Percentiles rank a stretch among this genome's conserved stretches.
Evolutionary conservation across 53 echinoderm and acorn worm species (phyloP).

Genomic region (Echinarachnius parma): DNA sequence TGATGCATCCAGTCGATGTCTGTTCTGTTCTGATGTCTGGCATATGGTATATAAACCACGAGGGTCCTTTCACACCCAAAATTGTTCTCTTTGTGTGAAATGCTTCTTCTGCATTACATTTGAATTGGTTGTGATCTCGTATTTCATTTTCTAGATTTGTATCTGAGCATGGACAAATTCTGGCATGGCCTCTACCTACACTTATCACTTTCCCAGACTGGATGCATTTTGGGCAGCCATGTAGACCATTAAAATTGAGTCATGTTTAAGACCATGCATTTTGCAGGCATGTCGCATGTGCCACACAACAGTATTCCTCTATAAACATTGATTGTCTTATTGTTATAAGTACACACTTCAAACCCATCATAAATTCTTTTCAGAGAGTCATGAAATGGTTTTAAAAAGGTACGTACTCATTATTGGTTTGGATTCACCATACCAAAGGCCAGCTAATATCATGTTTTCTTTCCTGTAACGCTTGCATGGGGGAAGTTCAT

Average conservation of each 20-base stretch:
- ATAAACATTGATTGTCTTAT: background rate
- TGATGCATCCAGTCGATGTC: conserved; percentile 65
- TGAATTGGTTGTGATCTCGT: background rate
- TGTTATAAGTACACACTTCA: conserved; percentile 13
- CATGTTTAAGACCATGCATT: conserved; percentile 44
- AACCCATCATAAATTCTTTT: background rate
- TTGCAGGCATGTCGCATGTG: conserved; percentile 63
- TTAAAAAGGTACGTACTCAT: background rate
- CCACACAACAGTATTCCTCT: conserved; percentile 45
- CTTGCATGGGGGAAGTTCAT: background rate
- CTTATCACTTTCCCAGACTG: conserved; percentile 41
- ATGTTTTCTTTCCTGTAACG: background rate
- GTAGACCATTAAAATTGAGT: conserved; percentile 54
- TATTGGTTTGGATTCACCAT: background rate
- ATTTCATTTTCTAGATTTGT: background rate
- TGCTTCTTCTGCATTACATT: background rate
- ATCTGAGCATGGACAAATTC: conserved; percentile 33
- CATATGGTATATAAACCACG: conserved; percentile 13
- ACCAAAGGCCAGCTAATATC: background rate
- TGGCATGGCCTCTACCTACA: conserved; percentile 45
- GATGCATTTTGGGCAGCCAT: conserved; percentile 49
- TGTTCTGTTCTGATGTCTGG: conserved; percentile 27
- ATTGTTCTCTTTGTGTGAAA: background rate
- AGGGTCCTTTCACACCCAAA: conserved; percentile 7
- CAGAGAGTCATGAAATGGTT: too few species aligned